Percentiles rank a stretch among this genome's conserved stretches.
Evolutionary conservation across 53 echinoderm and acorn worm species (phyloP).

Genomic region (Crossaster papposus): DNA sequence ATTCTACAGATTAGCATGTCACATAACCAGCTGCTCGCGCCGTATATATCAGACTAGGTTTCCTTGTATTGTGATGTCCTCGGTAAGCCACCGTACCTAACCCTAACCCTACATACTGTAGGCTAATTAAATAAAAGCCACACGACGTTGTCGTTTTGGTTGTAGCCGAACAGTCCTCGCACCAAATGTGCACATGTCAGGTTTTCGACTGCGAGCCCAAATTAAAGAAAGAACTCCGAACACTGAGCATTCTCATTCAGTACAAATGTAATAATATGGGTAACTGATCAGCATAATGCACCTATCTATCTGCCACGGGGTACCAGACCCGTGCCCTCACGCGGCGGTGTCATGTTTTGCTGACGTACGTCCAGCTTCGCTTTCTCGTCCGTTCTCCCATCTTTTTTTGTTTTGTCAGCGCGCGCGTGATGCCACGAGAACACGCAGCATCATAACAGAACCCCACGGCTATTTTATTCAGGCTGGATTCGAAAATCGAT

Average conservation of each 20-base stretch:
- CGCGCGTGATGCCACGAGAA: not conserved
- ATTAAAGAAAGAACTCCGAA: no score
- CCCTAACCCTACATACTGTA: no score
- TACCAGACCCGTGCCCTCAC: not conserved
- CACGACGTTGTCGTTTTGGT: no score
- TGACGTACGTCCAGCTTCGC: not conserved
- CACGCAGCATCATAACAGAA: not conserved
- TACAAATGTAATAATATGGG: not conserved
- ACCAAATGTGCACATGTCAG: no score
- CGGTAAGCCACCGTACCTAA: no score
- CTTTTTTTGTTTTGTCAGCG: constrained; percentile 47
- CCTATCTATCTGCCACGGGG: not conserved
- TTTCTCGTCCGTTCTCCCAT: not conserved
- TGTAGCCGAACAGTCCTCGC: no score
- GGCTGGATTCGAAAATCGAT: constrained; percentile 45
- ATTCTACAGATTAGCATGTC: no score
- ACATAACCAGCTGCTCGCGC: no score
- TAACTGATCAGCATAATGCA: constrained; percentile 11
- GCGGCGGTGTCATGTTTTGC: not conserved
- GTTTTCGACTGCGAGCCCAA: not conserved
- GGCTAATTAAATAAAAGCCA: no score
- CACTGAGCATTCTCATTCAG: no score
- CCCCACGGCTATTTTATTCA: constrained; percentile 15
- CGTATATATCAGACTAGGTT: no score
- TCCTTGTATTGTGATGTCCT: no score